phyloP scores from a whole-genome alignment of 2,113 vertebrate genomes.

The Corythornis madagascariensis region DNA sequence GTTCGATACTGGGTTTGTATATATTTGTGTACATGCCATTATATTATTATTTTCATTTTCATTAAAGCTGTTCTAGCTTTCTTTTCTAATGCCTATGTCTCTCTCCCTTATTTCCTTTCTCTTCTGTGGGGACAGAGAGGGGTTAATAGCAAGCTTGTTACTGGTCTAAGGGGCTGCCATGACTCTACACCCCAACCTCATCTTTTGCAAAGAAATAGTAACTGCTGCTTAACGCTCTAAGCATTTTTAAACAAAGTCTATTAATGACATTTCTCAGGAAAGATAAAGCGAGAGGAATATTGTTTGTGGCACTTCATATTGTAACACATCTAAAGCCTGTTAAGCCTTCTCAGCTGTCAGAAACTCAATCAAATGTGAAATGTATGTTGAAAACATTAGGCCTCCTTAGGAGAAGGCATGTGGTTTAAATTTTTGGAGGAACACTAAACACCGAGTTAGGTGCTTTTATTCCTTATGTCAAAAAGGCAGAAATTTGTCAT shows the following conservation, averaged over 20 bases:
- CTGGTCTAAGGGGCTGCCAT: no score
- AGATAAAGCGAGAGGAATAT: background rate
- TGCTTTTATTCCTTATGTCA: background rate
- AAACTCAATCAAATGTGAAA: background rate
- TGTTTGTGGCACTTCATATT: background rate
- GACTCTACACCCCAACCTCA: background rate
- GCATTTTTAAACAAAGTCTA: background rate
- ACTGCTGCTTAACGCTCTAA: background rate
- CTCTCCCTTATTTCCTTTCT: no score
- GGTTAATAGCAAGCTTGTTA: no score
- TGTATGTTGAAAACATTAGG: background rate
- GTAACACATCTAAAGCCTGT: background rate
- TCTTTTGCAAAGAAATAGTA: background rate
- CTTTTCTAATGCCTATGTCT: no score
- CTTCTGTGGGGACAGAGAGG: no score
- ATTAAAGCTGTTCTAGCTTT: background rate
- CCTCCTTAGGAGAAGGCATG: background rate
- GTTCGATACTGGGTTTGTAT: no score
- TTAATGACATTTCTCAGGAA: background rate
- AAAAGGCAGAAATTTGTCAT: background rate
- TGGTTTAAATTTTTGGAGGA: background rate
- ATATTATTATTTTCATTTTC: no score
- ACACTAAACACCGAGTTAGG: background rate
- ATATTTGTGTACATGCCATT: no score
- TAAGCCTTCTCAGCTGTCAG: background rate